Base-by-base conservation (phyloP, 2,888 invertebrate species). In the Drosophila bunnanda region DNA sequence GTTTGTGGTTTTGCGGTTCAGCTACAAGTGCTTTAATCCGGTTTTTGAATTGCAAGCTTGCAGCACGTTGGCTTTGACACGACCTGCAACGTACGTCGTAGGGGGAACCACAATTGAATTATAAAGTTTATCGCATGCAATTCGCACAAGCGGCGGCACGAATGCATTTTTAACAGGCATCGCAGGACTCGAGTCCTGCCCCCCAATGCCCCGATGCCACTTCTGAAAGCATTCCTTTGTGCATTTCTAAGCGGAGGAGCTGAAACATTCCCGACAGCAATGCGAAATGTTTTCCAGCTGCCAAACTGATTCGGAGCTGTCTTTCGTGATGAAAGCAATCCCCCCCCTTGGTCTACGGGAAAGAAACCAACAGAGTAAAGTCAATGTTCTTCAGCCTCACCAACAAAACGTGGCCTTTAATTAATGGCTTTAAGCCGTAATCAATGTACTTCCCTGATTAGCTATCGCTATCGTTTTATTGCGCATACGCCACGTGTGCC, bases 91-190 rank as follows among this genome's bases (percentile, higher is more conserved):
- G 44, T 46, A 22, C 50, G 50, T 52, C 32, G 50, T 22, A 10
- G 15, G 38, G 59, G 32, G 41, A 62, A 30, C 74, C 72, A 65
- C 82, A 84, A 89, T 83, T 78, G 79, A 81, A 84, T 83, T 87
- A 78, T 60, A 72, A 87, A 81, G 65, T 79, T 76, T 73, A 78
- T 77, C 43, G 80, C 87, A 78, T 78, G 74, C 84, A 66, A 65
- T 71, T 80, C 48, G 22, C 46, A 39, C 53, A 57, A 58, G 53
- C 25, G 54, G 58, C 43, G 76, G 64, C 66, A 67, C 56, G 61
- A 73, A 75, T 88, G 83, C 72, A 77, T 69, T 85, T 82, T 64
- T 44, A 77, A 52, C 66, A 43, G 48, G 36, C 15, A 38, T n/a
- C 41, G 28, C 44, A 20, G 54, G 30, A 53, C 30, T 22, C 28